These are phyloP conservation scores for Trachelus iudaicus DNA, from an alignment of 2,888 invertebrate species.

Conservation along the genomic window DNA sequence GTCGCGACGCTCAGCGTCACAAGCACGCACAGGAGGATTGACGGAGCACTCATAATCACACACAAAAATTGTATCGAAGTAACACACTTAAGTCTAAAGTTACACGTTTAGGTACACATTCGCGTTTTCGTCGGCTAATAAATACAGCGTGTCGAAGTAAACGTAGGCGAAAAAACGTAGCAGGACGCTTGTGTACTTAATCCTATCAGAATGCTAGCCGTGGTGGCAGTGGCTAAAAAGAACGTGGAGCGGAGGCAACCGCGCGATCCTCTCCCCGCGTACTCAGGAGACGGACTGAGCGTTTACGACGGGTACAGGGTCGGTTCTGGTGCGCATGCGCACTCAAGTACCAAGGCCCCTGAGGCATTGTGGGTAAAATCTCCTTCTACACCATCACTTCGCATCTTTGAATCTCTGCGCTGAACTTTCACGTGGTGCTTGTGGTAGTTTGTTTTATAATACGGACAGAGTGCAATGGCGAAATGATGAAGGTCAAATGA, in stretches of 20 bases:
- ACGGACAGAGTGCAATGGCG: not conserved
- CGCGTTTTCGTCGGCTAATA: not conserved
- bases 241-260: constrained; percentile 16
- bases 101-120: not conserved
- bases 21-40: constrained; percentile 46
- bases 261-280: constrained; percentile 28
- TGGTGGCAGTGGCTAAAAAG: constrained; percentile 16
- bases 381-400: not conserved
- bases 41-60: constrained; percentile 44
- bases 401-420: not conserved
- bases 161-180: too few species aligned
- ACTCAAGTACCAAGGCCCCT: not conserved
- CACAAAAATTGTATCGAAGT: not conserved
- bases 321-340: constrained; percentile 41
- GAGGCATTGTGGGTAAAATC: not conserved
- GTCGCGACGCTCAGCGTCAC: constrained; percentile 47
- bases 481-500: not conserved
- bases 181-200: not conserved
- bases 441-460: not conserved
- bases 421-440: not conserved
- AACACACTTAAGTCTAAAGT: not conserved
- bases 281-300: constrained; percentile 37
- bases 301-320: constrained; percentile 15
- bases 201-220: constrained; percentile 3
- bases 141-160: not conserved